Evolutionary conservation across 2,888 invertebrate genomes (phyloP).

Genomic region (Troilus luridus): DNA sequence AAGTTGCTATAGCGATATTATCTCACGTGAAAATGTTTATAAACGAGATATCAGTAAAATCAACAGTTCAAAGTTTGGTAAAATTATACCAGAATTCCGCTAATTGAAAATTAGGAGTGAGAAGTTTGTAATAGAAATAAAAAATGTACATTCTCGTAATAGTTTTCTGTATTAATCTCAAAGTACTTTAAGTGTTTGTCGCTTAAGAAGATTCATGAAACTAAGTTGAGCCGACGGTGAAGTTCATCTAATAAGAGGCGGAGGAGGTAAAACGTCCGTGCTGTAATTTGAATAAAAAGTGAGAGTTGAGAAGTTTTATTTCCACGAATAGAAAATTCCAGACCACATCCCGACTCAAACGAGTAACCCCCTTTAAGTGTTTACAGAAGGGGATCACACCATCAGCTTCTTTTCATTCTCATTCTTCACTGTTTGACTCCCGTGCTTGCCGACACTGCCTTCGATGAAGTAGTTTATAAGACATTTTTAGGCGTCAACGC

Average conservation of each 20-base stretch:
- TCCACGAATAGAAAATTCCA: background rate
- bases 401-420: background rate
- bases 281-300: background rate
- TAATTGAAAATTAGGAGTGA: too few relatives aligned
- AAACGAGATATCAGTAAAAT: too few relatives aligned
- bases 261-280: background rate
- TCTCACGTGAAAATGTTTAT: too few relatives aligned
- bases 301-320: background rate
- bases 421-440: background rate
- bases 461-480: background rate
- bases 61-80: too few relatives aligned
- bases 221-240: background rate
- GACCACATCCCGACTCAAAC: background rate
- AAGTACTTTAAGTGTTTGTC: too few relatives aligned
- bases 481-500: background rate
- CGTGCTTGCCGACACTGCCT: background rate
- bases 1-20: too few relatives aligned
- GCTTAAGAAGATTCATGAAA: background rate
- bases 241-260: background rate
- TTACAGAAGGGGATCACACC: background rate
- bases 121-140: too few relatives aligned
- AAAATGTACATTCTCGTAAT: too few relatives aligned
- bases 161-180: too few relatives aligned
- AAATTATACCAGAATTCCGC: too few relatives aligned
- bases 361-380: background rate